These are phyloP conservation scores for Meriones unguiculatus DNA, from an alignment of 2,113 vertebrate species.

Conservation along the genomic window DNA sequence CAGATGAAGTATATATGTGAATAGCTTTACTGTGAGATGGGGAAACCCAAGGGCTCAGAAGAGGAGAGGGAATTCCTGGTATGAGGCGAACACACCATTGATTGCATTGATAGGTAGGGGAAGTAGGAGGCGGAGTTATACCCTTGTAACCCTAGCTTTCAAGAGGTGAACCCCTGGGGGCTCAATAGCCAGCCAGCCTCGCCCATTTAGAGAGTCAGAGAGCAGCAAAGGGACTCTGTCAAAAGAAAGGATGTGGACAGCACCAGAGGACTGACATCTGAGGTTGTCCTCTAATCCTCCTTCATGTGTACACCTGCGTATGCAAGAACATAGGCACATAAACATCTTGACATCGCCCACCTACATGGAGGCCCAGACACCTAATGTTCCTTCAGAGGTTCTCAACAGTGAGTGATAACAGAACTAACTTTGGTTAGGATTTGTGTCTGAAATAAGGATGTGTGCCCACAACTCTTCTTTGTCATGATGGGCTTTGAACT, in stretches of 20 bases:
- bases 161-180: background rate
- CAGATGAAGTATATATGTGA: background rate
- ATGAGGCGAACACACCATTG: background rate
- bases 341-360: background rate
- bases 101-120: background rate
- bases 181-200: background rate
- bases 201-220: background rate
- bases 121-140: background rate
- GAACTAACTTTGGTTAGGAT: background rate
- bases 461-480: background rate
- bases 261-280: background rate
- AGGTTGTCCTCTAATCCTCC: background rate
- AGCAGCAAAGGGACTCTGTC: background rate
- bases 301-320: background rate
- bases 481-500: background rate
- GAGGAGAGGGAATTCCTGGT: slow-evolving; percentile 1
- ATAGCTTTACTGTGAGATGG: background rate
- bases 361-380: background rate
- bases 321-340: background rate
- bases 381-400: background rate
- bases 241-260: background rate
- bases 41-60: slow-evolving; percentile 24
- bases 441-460: slow-evolving; percentile 16
- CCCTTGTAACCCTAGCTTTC: background rate
- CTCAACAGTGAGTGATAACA: background rate